Percentiles rank a stretch among this genome's conserved stretches.
phyloP scores from a whole-genome alignment of 2,113 vertebrate genomes.

The Pardalotus punctatus region DNA sequence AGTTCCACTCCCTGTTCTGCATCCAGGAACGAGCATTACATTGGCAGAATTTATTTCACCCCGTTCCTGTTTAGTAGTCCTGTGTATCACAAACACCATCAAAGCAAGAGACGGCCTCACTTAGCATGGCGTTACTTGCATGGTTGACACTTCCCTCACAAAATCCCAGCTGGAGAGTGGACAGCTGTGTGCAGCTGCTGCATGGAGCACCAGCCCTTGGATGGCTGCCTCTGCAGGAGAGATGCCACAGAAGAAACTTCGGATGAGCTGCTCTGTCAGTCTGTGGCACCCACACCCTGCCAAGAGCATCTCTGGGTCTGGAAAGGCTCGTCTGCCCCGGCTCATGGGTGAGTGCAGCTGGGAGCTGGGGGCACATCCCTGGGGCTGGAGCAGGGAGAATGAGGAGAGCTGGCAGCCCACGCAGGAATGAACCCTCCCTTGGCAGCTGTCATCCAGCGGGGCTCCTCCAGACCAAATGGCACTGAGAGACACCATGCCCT shows the following conservation, averaged over 20 bases:
- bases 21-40: neutral
- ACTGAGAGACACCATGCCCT: accelerated
- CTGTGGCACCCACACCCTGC: neutral
- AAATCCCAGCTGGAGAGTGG: neutral
- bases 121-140: neutral
- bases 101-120: neutral
- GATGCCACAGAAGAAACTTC: neutral
- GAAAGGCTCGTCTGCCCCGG: accelerated
- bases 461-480: neutral
- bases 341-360: neutral
- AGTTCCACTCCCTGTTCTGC: neutral
- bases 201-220: neutral
- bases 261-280: neutral
- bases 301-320: accelerated
- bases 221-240: neutral
- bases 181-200: constrained; percentile 21
- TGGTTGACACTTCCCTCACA: neutral
- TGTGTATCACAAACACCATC: neutral
- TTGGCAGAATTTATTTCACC: neutral
- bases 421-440: neutral
- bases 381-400: neutral
- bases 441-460: accelerated
- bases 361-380: neutral
- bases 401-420: neutral
- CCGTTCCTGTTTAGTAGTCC: accelerated